These are phyloP conservation scores for Eupelmus urozonus DNA, from an alignment of 2,888 invertebrate species.

Conservation along the genomic window DNA sequence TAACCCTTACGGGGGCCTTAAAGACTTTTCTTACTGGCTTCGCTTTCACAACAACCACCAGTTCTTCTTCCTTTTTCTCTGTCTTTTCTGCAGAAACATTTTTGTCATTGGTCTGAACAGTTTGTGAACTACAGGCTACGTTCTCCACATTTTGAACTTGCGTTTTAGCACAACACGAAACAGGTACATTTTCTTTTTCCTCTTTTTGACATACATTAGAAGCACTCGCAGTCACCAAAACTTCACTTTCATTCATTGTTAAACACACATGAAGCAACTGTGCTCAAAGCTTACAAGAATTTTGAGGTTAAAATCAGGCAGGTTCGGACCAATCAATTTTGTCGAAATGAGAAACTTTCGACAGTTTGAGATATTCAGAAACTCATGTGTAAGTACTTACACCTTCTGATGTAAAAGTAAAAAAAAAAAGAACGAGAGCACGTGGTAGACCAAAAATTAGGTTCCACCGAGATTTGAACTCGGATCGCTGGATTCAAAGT, in stretches of 20 bases:
- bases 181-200: background rate
- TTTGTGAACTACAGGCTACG: background rate
- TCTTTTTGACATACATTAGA: background rate
- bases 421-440: background rate
- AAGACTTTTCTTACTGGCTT: constrained; percentile 89
- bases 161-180: background rate
- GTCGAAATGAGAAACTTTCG: background rate
- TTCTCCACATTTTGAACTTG: too few relatives aligned
- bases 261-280: constrained; percentile 5
- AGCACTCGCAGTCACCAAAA: background rate
- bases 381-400: background rate
- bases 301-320: constrained; percentile 47
- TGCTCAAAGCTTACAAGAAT: background rate
- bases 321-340: background rate
- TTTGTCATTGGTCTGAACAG: constrained; percentile 2
- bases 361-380: background rate
- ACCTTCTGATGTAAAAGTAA: constrained; percentile 1
- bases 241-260: constrained; percentile 38
- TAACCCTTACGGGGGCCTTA: constrained; percentile 85
- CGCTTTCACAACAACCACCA: constrained; percentile 85
- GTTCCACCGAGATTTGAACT: constrained; percentile 89
- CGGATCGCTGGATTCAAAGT: constrained; percentile 89
- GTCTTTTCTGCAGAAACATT: constrained; percentile 10
- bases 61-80: constrained; percentile 61
- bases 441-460: constrained; percentile 65